phyloP scores from a whole-genome alignment of 2,113 vertebrate species.

The Saccopteryx leptura region DNA sequence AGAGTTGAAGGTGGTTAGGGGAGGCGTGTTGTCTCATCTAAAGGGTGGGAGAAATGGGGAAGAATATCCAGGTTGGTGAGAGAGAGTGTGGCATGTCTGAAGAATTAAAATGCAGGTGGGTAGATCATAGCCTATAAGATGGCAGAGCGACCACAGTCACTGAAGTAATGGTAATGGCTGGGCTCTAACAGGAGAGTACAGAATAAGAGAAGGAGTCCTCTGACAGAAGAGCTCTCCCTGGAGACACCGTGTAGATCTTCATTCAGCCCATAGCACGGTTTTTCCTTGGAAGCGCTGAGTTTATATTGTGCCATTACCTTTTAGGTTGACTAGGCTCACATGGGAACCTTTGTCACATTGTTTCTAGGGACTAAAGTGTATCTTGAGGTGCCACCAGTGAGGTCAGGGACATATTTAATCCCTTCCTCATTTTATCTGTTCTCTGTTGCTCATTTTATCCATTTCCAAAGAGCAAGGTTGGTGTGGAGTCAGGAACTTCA shows the following conservation, averaged over 20 bases:
- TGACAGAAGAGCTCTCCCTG: background rate
- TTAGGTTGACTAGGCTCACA: background rate
- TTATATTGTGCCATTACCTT: background rate
- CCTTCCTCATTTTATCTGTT: background rate
- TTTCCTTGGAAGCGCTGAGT: background rate
- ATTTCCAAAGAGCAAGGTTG: background rate
- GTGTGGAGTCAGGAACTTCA: background rate
- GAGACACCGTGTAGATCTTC: background rate
- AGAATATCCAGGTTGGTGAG: background rate
- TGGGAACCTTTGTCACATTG: background rate
- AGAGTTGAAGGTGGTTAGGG: background rate
- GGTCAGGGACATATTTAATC: background rate
- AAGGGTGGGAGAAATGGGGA: background rate
- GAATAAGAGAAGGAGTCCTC: background rate
- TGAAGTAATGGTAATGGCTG: background rate
- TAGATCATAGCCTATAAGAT: background rate
- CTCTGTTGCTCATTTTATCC: background rate
- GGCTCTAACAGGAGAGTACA: background rate
- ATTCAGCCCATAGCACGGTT: background rate
- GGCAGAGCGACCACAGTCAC: background rate
- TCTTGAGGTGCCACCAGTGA: conserved; percentile 3
- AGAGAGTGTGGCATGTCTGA: background rate
- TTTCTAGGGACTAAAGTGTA: background rate
- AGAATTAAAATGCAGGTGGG: background rate
- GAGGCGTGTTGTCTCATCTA: background rate